phyloP scores from a whole-genome alignment of 2,113 vertebrate genomes.

The Ptyas mucosa region DNA sequence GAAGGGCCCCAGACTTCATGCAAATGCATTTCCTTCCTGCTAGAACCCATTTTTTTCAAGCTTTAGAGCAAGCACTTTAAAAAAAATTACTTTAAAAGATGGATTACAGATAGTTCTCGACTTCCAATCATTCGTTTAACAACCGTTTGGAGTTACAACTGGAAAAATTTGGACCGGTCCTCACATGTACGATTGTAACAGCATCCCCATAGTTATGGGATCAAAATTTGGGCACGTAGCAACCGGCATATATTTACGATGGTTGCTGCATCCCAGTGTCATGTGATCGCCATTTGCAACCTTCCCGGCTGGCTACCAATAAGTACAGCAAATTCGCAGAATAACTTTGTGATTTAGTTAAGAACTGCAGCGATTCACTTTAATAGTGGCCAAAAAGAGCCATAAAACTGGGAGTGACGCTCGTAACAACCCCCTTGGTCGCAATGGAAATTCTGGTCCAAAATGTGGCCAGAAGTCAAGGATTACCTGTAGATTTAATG shows the following conservation, averaged over 20 bases:
- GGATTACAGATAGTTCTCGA: background rate
- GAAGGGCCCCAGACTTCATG: background rate
- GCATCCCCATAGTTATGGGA: background rate
- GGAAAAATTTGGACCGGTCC: background rate
- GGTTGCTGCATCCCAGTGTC: background rate
- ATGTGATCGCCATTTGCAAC: fast-evolving
- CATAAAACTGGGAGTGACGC: background rate
- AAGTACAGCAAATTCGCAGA: background rate
- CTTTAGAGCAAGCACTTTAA: background rate
- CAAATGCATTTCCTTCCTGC: background rate
- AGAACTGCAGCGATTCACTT: background rate
- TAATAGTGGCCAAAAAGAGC: background rate
- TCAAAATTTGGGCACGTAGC: background rate
- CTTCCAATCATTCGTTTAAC: background rate
- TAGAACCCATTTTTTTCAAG: background rate
- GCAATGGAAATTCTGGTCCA: background rate
- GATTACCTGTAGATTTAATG: background rate
- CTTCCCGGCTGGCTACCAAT: background rate
- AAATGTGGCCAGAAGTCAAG: no score
- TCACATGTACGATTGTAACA: background rate
- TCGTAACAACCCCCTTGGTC: background rate
- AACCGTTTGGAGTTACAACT: background rate
- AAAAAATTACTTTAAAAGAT: background rate
- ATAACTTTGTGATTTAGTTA: background rate
- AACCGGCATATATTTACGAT: background rate